Percentiles rank a stretch among this genome's conserved stretches.
phyloP scores from a whole-genome alignment of 2,113 vertebrate species.

The Thunnus maccoyii region DNA sequence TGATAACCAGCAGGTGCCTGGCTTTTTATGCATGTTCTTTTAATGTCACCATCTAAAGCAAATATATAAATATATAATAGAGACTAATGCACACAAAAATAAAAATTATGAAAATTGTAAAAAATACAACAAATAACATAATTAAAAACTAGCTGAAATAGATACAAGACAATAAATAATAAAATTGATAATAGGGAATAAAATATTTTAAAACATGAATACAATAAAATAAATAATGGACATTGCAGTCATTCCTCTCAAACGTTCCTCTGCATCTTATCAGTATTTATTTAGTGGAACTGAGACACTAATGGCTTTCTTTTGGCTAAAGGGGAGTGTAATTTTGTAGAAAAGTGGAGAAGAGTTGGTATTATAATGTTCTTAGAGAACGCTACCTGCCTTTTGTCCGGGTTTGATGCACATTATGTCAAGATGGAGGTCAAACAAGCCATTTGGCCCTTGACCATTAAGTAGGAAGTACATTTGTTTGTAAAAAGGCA shows the following conservation, averaged over 20 bases:
- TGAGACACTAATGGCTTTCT: constrained; percentile 4
- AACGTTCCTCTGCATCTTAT: neutral
- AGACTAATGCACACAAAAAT: too few species aligned
- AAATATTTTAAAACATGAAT: too few species aligned
- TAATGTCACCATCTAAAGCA: neutral
- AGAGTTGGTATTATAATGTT: constrained; percentile 73
- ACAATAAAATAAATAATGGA: too few species aligned
- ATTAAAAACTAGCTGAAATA: too few species aligned
- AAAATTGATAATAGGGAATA: too few species aligned
- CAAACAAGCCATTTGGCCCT: constrained; percentile 83
- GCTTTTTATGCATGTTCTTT: neutral
- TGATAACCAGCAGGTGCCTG: neutral
- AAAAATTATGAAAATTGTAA: too few species aligned
- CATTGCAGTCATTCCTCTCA: neutral
- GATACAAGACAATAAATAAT: too few species aligned
- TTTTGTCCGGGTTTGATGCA: constrained; percentile 81
- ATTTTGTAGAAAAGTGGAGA: constrained; percentile 78
- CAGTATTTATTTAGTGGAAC: neutral
- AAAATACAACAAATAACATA: too few species aligned
- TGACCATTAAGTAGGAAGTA: constrained; percentile 85
- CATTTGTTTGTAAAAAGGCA: constrained; percentile 87
- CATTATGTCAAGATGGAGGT: constrained; percentile 89
- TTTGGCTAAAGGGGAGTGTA: constrained; percentile 67
- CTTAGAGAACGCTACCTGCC: constrained; percentile 80
- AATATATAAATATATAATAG: neutral